These are phyloP conservation scores for Exaiptasia diaphana DNA, from an alignment of 64 coral and sea anemone genomes.

Conservation along the genomic window DNA sequence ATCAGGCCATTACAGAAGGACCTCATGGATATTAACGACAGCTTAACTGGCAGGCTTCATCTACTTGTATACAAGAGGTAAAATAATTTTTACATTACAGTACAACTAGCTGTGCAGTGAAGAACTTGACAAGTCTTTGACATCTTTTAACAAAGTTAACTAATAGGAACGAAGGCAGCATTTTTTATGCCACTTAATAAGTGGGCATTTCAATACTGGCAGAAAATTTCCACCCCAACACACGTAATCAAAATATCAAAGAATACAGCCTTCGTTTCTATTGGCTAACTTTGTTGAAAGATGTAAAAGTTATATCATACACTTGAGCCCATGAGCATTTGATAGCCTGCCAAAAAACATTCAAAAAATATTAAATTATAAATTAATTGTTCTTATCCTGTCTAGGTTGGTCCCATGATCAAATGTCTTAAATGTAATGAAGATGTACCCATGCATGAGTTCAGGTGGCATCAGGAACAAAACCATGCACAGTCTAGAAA, in stretches of 20 bases:
- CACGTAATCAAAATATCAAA: no score
- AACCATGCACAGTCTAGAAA: not conserved
- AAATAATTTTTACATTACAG: not conserved
- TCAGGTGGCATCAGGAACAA: slow-evolving; percentile 14
- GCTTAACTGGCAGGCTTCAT: not conserved
- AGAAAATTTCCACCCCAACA: no score
- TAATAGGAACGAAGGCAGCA: not conserved
- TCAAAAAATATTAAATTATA: not conserved
- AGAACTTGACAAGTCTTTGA: not conserved
- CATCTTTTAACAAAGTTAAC: not conserved
- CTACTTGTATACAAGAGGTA: not conserved
- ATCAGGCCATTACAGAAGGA: slow-evolving; percentile 46
- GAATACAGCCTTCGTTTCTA: no score
- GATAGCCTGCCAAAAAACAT: not conserved
- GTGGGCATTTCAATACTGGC: no score
- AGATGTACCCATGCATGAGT: slow-evolving; percentile 17
- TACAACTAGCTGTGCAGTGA: not conserved
- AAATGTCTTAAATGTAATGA: slow-evolving; percentile 22
- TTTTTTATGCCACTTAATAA: not conserved
- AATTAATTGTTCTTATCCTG: not conserved
- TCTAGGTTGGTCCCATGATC: slow-evolving; percentile 4
- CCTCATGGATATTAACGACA: not conserved
- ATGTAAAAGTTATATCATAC: not conserved
- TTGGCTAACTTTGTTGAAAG: not conserved
- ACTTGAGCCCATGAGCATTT: not conserved